Percentiles rank a stretch among this genome's conserved stretches.
phyloP scores from a whole-genome alignment of 2,888 invertebrate species.

The Belgica antarctica region DNA sequence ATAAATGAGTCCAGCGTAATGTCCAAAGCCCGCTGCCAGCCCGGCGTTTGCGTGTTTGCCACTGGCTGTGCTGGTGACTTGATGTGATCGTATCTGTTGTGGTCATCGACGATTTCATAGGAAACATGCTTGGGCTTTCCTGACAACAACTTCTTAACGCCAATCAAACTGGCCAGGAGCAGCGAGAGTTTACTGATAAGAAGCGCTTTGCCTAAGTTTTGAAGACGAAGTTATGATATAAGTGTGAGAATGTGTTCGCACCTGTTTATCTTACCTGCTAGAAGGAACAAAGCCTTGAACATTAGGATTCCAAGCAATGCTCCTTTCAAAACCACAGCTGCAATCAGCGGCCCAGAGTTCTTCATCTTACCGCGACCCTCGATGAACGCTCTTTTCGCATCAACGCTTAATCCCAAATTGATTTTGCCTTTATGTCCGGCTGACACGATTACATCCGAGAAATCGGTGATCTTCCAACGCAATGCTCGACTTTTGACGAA shows the following conservation, averaged over 20 bases:
- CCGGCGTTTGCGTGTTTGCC: conserved; percentile 48
- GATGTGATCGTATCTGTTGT: conserved; percentile 61
- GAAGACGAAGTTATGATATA: too few relatives aligned
- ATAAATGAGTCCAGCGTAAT: conserved; percentile 45
- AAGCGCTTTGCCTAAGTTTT: too few relatives aligned
- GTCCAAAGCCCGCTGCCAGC: conserved; percentile 49
- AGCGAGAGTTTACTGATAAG: conserved; percentile 81
- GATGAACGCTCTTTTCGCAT: conserved; percentile 60
- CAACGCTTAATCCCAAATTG: conserved; percentile 65
- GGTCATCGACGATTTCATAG: conserved; percentile 73
- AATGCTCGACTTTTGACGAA: conserved; percentile 74
- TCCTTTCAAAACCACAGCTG: conserved; percentile 75
- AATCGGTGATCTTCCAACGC: conserved; percentile 74
- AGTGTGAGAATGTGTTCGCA: too few relatives aligned
- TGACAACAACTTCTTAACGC: conserved; percentile 76
- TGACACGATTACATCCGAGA: conserved; percentile 73
- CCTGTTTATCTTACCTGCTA: too few relatives aligned
- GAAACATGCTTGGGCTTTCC: conserved; percentile 60
- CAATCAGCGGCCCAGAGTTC: conserved; percentile 69
- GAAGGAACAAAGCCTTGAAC: conserved; percentile 74
- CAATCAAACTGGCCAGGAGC: conserved; percentile 74
- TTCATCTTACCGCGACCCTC: conserved; percentile 72
- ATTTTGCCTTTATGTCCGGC: conserved; percentile 65
- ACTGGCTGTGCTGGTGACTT: conserved; percentile 56
- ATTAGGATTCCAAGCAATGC: conserved; percentile 77